Conservation (phyloP, 2,797 vertebrate species). For the Centroberyx gerrardi region DNA sequence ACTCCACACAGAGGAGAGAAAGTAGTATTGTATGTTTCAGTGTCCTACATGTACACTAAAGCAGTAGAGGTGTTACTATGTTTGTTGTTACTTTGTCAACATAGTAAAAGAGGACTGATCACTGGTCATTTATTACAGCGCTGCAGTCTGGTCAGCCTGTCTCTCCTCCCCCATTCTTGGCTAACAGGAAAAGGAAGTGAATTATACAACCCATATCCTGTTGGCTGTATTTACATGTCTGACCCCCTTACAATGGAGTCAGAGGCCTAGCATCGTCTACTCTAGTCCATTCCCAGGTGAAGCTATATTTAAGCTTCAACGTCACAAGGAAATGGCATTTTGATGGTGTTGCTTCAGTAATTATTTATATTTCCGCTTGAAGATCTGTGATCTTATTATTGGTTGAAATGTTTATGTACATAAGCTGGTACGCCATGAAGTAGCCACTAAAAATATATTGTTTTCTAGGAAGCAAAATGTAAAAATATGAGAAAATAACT, state of each 20-base stretch:
- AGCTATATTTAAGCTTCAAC: not conserved
- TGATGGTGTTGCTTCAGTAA: not conserved
- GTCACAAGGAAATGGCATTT: not conserved
- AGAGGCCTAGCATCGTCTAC: constrained; percentile 27
- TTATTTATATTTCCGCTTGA: not conserved
- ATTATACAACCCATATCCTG: constrained; percentile 72
- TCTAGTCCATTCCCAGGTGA: not conserved
- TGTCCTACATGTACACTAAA: not conserved
- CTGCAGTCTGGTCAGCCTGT: not conserved
- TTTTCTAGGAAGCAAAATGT: too few species aligned
- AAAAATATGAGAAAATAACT: too few species aligned
- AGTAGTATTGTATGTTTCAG: too few species aligned
- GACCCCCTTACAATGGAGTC: constrained; percentile 46
- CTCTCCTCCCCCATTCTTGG: constrained; percentile 49
- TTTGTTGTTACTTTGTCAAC: too few species aligned
- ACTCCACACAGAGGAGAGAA: not conserved
- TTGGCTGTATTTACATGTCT: constrained; percentile 59
- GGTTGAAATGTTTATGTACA: too few species aligned
- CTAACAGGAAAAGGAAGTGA: constrained; percentile 76
- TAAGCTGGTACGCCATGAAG: too few species aligned
- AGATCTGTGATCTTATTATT: too few species aligned
- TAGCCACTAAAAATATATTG: too few species aligned
- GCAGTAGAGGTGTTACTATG: not conserved
- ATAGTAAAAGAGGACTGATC: not conserved
- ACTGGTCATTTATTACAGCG: constrained; percentile 4